These are phyloP conservation scores for Helostoma temminkii DNA, from an alignment of 2,797 vertebrate genomes.

Conservation along the genomic window DNA sequence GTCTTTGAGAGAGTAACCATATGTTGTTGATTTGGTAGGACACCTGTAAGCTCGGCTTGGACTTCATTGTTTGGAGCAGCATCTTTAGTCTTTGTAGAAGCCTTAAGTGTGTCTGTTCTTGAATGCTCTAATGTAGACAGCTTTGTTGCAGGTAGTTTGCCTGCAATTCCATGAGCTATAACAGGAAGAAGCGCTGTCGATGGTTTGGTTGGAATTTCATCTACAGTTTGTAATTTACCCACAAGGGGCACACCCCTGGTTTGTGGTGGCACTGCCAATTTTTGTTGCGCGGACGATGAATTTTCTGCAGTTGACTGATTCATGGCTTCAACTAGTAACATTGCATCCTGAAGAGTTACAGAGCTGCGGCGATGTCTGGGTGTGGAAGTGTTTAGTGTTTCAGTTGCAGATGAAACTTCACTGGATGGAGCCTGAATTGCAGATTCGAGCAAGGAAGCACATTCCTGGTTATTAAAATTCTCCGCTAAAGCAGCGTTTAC, in stretches of 20 bases:
- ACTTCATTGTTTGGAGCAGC: neutral
- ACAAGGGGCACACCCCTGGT: neutral
- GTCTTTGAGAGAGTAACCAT: neutral
- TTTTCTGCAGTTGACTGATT: constrained; percentile 49
- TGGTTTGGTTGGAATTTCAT: neutral
- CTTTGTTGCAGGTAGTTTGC: neutral
- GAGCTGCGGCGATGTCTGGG: constrained; percentile 28
- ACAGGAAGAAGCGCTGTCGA: neutral
- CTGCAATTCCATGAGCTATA: neutral
- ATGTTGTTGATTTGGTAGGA: neutral
- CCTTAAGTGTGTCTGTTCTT: neutral
- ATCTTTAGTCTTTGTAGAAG: neutral
- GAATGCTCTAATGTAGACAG: neutral
- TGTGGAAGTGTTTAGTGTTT: neutral
- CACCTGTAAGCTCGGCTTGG: neutral
- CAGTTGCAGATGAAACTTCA: neutral
- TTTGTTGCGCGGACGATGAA: neutral
- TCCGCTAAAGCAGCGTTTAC: neutral
- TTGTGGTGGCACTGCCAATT: neutral
- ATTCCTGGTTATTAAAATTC: neutral
- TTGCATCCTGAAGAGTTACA: constrained; percentile 72
- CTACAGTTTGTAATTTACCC: constrained; percentile 12
- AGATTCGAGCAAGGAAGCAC: too few species aligned
- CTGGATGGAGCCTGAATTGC: neutral
- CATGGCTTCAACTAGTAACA: constrained; percentile 78